A percentile compares a stretch with the other conserved stretches of the same genome.
Evolutionary conservation across 2,888 invertebrate species (phyloP).

Genomic region (Galerucella calmariensis): DNA sequence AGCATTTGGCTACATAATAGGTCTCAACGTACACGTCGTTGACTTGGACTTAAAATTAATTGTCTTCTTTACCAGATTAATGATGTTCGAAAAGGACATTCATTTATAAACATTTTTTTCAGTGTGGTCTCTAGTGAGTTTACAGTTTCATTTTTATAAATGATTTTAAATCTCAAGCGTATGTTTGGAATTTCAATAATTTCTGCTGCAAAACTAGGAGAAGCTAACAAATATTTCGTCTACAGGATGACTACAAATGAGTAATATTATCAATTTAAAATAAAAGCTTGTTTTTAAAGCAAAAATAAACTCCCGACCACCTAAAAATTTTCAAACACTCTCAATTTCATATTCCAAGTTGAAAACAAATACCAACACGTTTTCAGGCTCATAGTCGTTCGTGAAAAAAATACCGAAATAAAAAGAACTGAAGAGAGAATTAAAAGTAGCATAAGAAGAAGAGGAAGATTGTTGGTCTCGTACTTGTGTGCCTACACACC

Average conservation of each 20-base stretch:
- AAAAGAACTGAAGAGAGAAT: constrained; percentile 2
- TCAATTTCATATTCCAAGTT: neutral
- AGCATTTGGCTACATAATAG: constrained; percentile 33
- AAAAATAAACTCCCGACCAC: too few species aligned
- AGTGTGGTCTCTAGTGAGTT: constrained; percentile 28
- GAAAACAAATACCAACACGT: constrained; percentile 5
- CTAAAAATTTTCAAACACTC: too few species aligned
- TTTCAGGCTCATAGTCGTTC: neutral
- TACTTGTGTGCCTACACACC: constrained; percentile 57
- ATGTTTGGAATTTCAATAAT: neutral
- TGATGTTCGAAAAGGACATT: constrained; percentile 37
- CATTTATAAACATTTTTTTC: constrained; percentile 42
- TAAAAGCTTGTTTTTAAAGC: too few species aligned
- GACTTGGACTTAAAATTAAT: constrained; percentile 30
- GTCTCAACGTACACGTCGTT: constrained; percentile 30
- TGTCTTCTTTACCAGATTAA: constrained; percentile 38
- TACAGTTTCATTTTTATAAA: constrained; percentile 27
- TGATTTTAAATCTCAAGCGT: constrained; percentile 3
- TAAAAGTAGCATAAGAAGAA: constrained; percentile 30
- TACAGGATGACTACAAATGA: too few species aligned
- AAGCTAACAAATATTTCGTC: neutral
- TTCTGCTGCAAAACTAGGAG: constrained; percentile 1
- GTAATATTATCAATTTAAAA: too few species aligned
- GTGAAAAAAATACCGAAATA: constrained; percentile 6
- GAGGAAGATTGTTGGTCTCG: constrained; percentile 39